phyloP scores from a whole-genome alignment of 2,113 vertebrate genomes.

The Onychostruthus taczanowskii region DNA sequence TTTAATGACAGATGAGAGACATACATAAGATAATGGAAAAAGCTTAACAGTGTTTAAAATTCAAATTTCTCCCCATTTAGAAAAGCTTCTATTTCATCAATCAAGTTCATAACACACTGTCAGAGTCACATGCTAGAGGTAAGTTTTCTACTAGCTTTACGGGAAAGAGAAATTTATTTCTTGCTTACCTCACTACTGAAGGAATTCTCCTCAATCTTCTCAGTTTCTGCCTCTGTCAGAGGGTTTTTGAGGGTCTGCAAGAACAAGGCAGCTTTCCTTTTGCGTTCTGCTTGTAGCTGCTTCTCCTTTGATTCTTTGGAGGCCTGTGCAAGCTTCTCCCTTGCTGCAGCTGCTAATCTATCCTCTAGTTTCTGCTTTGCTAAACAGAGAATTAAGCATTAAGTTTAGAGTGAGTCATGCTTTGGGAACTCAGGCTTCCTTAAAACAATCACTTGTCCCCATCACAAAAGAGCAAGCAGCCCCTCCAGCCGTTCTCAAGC shows the following conservation, averaged over 20 bases:
- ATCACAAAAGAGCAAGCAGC: not conserved
- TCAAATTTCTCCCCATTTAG: not conserved
- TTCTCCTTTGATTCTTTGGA: conserved; percentile 98
- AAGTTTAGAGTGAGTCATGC: not conserved
- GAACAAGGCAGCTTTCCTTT: conserved; percentile 94
- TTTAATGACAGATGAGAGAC: not conserved
- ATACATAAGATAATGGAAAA: not conserved
- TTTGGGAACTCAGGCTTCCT: not conserved
- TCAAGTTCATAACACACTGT: not conserved
- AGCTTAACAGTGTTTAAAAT: not conserved
- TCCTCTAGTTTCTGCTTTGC: conserved; percentile 98
- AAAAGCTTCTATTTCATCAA: not conserved
- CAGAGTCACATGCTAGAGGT: not conserved
- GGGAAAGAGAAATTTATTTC: not conserved
- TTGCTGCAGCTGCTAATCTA: conserved; percentile 93
- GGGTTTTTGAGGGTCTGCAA: conserved; percentile 90
- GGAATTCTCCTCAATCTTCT: conserved; percentile 77
- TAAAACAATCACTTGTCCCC: not conserved
- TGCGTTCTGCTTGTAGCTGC: conserved; percentile 94
- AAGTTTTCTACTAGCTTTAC: not conserved
- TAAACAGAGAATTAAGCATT: conserved; percentile 35
- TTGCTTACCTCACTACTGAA: conserved; percentile 78
- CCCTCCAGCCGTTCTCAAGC: not conserved
- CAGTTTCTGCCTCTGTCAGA: conserved; percentile 80
- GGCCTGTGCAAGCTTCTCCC: conserved; percentile 96